Percentiles rank a stretch among this genome's conserved stretches.
Evolutionary conservation across 2,113 vertebrate species (phyloP).

Genomic region (Apistogramma diplotaenia): DNA sequence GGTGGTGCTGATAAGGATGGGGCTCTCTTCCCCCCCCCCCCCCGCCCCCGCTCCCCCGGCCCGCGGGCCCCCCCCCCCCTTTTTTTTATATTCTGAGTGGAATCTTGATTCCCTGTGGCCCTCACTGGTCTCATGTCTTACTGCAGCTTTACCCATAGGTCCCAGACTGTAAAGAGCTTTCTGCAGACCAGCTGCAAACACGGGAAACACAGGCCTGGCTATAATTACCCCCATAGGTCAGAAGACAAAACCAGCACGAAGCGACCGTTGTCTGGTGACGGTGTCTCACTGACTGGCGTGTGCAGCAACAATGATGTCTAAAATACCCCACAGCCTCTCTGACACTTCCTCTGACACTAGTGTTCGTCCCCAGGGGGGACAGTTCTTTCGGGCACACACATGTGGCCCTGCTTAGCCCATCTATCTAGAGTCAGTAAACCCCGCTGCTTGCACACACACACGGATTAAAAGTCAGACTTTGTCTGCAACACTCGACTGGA

Average conservation of each 20-base stretch:
- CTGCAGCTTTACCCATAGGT: constrained; percentile 7
- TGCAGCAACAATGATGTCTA: constrained; percentile 51
- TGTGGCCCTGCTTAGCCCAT: constrained; percentile 46
- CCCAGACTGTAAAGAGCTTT: constrained; percentile 19
- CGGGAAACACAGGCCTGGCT: constrained; percentile 36
- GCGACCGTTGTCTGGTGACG: constrained; percentile 51
- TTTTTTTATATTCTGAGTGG: constrained; percentile 47
- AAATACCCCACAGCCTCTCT: constrained; percentile 60
- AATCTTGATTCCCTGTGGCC: constrained; percentile 20
- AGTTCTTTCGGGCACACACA: constrained; percentile 61
- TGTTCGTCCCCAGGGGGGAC: constrained; percentile 51
- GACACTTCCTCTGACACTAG: constrained; percentile 60
- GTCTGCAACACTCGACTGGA: not conserved
- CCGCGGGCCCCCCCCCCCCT: constrained; percentile 27
- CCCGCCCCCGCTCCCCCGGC: no score
- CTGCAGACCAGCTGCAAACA: constrained; percentile 15
- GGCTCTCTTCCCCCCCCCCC: no score
- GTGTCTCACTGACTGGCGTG: constrained; percentile 34
- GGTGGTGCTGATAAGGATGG: no score
- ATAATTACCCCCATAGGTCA: constrained; percentile 60
- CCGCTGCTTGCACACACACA: constrained; percentile 33
- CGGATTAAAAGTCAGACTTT: constrained; percentile 31
- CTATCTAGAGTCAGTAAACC: constrained; percentile 29
- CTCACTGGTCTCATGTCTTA: constrained; percentile 12
- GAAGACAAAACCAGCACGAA: constrained; percentile 28